Conservation (phyloP, 2,113 vertebrate species). For the Phoenicopterus ruber region DNA sequence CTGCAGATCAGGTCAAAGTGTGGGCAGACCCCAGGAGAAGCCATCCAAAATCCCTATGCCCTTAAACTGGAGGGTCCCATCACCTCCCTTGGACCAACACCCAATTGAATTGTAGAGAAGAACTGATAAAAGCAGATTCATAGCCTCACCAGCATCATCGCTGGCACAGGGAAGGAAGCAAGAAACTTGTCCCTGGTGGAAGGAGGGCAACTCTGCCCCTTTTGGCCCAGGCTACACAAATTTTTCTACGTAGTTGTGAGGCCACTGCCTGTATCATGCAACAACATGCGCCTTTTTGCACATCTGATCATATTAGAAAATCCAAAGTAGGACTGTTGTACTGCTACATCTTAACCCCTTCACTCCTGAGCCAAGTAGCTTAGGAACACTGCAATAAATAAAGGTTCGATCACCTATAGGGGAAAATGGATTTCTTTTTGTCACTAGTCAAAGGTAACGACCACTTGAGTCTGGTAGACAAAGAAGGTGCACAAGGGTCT, state of each 20-base stretch:
- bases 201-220: accelerated
- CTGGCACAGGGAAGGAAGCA: neutral
- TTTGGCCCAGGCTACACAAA: neutral
- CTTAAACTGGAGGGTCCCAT: neutral
- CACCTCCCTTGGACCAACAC: neutral
- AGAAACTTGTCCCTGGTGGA: neutral
- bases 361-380: neutral
- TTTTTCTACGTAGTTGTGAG: neutral
- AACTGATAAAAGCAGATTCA: neutral
- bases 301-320: neutral
- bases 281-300: neutral
- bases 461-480: neutral
- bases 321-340: neutral
- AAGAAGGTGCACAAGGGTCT: neutral
- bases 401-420: neutral
- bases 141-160: neutral
- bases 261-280: neutral
- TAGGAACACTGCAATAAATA: neutral
- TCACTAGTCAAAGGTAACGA: neutral
- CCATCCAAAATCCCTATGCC: neutral
- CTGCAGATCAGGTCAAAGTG: neutral
- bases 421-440: neutral
- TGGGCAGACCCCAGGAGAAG: neutral
- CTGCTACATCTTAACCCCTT: neutral
- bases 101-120: accelerated